A percentile compares a stretch with the other conserved stretches of the same genome.
phyloP scores from a whole-genome alignment of 2,113 vertebrate species.

The Strix aluco region DNA sequence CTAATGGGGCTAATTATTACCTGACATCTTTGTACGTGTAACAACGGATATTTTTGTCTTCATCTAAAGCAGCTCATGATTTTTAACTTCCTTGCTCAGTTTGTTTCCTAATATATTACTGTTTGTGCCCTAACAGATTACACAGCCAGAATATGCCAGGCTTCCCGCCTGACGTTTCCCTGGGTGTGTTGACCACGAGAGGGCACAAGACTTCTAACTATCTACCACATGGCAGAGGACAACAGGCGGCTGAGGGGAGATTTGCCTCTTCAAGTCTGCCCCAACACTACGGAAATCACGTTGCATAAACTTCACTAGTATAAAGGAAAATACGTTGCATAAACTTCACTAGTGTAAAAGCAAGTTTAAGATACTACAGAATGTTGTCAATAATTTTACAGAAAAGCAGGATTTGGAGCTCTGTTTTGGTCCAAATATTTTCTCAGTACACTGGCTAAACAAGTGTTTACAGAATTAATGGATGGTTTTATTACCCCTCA shows the following conservation, averaged over 20 bases:
- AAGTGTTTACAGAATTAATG: background rate
- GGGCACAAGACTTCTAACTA: conserved; percentile 28
- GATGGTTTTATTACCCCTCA: background rate
- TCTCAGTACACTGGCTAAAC: background rate
- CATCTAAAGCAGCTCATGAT: background rate
- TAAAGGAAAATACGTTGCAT: background rate
- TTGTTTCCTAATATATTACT: background rate
- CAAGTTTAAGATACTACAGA: background rate
- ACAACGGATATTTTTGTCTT: background rate
- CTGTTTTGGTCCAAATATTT: background rate
- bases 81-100: background rate
- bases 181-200: background rate
- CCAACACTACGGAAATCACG: background rate
- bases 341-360: background rate
- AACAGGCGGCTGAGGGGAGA: background rate
- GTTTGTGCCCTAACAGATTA: background rate
- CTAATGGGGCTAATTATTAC: background rate
- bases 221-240: background rate
- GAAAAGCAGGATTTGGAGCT: background rate
- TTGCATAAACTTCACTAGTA: background rate
- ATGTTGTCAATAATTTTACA: background rate
- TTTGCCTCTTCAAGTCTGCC: background rate
- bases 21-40: background rate
- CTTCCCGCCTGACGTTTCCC: background rate
- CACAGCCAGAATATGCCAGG: accelerated